Evolutionary conservation across 2,113 vertebrate species (phyloP).

Genomic region (Oceanites oceanicus): DNA sequence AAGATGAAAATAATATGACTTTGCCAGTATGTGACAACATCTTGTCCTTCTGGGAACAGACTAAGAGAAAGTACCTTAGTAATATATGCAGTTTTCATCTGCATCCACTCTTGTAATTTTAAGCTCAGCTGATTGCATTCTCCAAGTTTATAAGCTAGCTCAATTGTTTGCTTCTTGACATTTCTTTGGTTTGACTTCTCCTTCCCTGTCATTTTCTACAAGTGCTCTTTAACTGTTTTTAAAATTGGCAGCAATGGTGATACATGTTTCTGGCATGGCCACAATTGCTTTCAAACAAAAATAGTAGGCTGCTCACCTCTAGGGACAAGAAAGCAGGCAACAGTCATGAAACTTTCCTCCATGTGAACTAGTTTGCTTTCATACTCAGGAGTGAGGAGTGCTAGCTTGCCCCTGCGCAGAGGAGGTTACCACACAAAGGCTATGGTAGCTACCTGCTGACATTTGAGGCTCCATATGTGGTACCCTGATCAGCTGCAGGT

Average conservation of each 20-base stretch:
- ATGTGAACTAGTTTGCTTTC: background rate
- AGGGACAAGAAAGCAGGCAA: background rate
- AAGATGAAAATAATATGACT: background rate
- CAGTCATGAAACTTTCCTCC: background rate
- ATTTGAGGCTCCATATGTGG: fast-evolving
- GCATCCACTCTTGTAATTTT: background rate
- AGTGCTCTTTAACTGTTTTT: background rate
- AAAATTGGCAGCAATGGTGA: background rate
- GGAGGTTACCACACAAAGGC: background rate
- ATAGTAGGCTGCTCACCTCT: background rate
- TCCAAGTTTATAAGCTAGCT: background rate
- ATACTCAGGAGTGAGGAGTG: background rate
- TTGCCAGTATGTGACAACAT: background rate
- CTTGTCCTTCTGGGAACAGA: background rate
- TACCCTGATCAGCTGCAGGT: background rate
- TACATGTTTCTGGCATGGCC: background rate
- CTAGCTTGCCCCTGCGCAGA: background rate
- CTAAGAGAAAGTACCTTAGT: background rate
- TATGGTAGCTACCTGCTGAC: background rate
- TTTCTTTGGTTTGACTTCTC: background rate
- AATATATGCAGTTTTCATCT: background rate
- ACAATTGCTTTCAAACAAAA: background rate
- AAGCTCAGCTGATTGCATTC: background rate
- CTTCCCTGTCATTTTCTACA: background rate
- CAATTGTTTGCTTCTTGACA: background rate